These are phyloP conservation scores for Trichopoda pennipes DNA, from an alignment of 2,888 invertebrate genomes.

Conservation along the genomic window DNA sequence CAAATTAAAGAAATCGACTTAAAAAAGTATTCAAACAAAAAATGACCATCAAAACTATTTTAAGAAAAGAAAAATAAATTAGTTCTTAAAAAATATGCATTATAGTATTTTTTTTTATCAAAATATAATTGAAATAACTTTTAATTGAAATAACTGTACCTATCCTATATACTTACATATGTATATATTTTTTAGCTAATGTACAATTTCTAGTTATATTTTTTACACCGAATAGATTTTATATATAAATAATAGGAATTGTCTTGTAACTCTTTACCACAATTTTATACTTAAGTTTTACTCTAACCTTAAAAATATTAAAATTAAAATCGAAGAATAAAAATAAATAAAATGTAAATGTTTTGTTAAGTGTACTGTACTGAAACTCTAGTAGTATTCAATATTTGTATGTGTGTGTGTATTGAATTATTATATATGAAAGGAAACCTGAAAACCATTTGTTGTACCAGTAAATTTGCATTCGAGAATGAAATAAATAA, in stretches of 20 bases:
- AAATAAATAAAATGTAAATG: constrained; percentile 20
- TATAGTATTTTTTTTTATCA: constrained; percentile 32
- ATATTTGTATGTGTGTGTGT: constrained; percentile 41
- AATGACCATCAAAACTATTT: background rate
- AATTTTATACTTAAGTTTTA: constrained; percentile 20
- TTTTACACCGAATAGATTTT: constrained; percentile 43
- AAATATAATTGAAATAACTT: background rate
- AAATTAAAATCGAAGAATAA: background rate
- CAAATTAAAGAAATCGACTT: background rate
- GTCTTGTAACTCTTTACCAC: constrained; percentile 29
- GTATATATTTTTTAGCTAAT: constrained; percentile 46
- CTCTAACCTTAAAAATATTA: constrained; percentile 32
- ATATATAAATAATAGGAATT: constrained; percentile 13
- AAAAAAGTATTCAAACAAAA: background rate
- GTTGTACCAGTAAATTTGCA: constrained; percentile 64
- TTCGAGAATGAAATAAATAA: constrained; percentile 50
- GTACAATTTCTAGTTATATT: constrained; percentile 39
- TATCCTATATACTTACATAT: constrained; percentile 31
- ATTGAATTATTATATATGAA: constrained; percentile 36
- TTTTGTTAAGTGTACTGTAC: constrained; percentile 22
- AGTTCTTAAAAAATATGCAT: background rate
- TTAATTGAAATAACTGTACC: constrained; percentile 40
- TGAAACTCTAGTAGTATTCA: constrained; percentile 5
- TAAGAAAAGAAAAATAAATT: constrained; percentile 1
- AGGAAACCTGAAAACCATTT: constrained; percentile 48